Evolutionary conservation across 1,140 invertebrate genomes (phyloP), one percentile per base, ranked within the genome.

Genomic region (Hylyphantes graminicola): DNA sequence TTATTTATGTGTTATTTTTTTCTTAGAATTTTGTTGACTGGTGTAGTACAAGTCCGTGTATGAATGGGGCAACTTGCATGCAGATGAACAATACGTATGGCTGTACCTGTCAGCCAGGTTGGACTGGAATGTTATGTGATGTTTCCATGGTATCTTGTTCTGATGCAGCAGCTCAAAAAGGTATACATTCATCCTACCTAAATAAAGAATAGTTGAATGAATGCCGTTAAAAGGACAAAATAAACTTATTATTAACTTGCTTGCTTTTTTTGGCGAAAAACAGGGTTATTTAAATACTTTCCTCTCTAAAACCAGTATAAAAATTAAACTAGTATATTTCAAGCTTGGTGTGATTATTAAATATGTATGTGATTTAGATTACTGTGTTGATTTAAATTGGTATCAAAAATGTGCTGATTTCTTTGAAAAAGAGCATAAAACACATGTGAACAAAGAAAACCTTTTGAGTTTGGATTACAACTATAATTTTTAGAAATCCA

Each of bases 51-150:
- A 80, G 74, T 87, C 96, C 96, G 4, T 98, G 96, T 87, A 89
- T 95, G 72, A 97, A 97, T 87, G 94, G 94, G 59, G 96, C 94
- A 9, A 93, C 93, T 15, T 98, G 97, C 87, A 92, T 86, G 8
- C 96, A 97, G 88, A 91, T 92, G 6, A 93, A 94, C 21, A 96
- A 96, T 59, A 85, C 93, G 73, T 98, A 96, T 87, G 93, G 93
- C 17, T 98, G 97, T 88, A 92, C 93, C 11, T 98, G 97, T 89
- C 93, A 93, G 0, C 92, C 94, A 0, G 96, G 96, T 0, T 98
- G 96, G 96, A 98, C 96, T 0, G 97, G 97, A 7, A 95, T 95
- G 87, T 92, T 96, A 0, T 98, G 97, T 88, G 97, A 98, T 88
- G 95, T 98, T 0, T 95, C 96, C 87, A 97, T 96, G 93, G 96